Conservation (phyloP, 2,797 vertebrate genomes). For the Xerus rutilus region DNA sequence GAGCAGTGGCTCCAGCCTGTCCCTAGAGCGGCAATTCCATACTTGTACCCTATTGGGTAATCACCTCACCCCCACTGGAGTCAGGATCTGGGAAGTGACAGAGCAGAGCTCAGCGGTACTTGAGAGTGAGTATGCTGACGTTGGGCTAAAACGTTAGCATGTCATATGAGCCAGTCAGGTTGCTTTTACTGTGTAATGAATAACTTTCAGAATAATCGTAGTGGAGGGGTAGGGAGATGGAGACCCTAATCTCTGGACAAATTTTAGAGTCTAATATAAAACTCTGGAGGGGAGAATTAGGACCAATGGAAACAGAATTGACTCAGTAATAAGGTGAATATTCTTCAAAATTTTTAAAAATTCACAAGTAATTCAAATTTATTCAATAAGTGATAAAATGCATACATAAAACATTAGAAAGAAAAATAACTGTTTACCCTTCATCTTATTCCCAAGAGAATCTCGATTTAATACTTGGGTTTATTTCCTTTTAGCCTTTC, state of each 20-base stretch:
- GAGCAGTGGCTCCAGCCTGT: not conserved
- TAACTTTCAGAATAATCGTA: not conserved
- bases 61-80: not conserved
- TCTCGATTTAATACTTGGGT: not conserved
- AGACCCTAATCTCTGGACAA: not conserved
- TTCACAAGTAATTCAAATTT: not conserved
- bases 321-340: not conserved
- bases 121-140: not conserved
- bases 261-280: not conserved
- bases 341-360: not conserved
- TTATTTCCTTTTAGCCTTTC: not conserved
- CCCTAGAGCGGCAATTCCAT: not conserved
- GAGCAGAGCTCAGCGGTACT: not conserved
- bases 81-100: not conserved
- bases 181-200: not conserved
- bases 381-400: not conserved
- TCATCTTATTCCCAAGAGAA: not conserved
- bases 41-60: not conserved
- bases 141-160: conserved; percentile 1
- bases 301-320: not conserved
- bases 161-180: not conserved
- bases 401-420: conserved; percentile 3
- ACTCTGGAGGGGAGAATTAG: not conserved
- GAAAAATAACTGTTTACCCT: not conserved
- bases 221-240: not conserved